These are phyloP conservation scores for Tubulanus polymorphus DNA, from an alignment of 2,888 invertebrate genomes.

Conservation along the genomic window DNA sequence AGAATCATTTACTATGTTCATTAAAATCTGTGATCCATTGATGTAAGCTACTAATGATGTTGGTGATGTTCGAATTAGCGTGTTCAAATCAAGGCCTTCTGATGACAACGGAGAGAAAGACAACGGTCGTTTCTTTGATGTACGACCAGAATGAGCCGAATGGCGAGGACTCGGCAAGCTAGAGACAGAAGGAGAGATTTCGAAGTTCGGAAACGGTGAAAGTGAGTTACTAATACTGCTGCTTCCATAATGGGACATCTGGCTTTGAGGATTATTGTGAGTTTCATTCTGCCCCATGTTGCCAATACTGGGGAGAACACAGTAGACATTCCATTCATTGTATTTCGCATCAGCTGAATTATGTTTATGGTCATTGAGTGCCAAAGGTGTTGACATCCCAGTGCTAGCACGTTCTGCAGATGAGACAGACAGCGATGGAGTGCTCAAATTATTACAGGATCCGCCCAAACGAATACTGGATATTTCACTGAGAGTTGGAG, in stretches of 20 bases:
- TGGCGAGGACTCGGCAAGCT: constrained; percentile 43
- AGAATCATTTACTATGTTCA: no score
- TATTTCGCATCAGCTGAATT: constrained; percentile 29
- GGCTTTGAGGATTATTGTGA: constrained; percentile 25
- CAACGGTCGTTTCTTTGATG: constrained; percentile 39
- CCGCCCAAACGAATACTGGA: constrained; percentile 32
- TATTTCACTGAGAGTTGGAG: constrained; percentile 43
- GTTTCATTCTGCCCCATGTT: constrained; percentile 7
- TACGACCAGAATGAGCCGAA: constrained; percentile 36
- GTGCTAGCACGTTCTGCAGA: constrained; percentile 27
- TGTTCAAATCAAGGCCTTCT: constrained; percentile 50
- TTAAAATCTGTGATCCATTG: constrained; percentile 38
- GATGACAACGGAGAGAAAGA: constrained; percentile 47
- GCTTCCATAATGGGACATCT: constrained; percentile 29
- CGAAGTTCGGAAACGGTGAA: constrained; percentile 36
- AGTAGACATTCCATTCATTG: constrained; percentile 37
- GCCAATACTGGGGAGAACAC: constrained; percentile 26
- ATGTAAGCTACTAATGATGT: constrained; percentile 48
- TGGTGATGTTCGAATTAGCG: constrained; percentile 53
- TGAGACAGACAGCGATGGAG: constrained; percentile 24
- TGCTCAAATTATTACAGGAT: constrained; percentile 24
- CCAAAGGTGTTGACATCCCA: constrained; percentile 22
- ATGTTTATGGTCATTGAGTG: constrained; percentile 24
- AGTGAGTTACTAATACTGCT: constrained; percentile 30
- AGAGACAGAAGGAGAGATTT: constrained; percentile 36